Conservation (phyloP, 2,797 vertebrate species). For the Amazonetta brasiliensis region DNA sequence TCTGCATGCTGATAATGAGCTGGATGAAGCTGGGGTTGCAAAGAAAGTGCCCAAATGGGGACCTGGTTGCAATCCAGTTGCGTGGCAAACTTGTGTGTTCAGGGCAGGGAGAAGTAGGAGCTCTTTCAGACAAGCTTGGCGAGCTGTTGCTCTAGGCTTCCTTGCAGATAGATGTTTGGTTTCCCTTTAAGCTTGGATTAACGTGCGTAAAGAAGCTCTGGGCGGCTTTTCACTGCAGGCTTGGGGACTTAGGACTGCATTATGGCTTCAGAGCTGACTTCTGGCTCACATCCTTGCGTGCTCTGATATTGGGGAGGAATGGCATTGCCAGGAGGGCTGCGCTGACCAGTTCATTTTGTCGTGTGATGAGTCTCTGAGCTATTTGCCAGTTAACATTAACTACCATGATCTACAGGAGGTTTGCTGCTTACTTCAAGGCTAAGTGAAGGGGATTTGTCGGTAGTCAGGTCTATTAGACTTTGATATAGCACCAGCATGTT, state of each 20-base stretch:
- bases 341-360: background rate
- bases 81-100: background rate
- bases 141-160: background rate
- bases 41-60: background rate
- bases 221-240: background rate
- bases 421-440: slow-evolving; percentile 43
- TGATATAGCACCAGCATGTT: background rate
- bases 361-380: background rate
- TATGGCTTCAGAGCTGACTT: background rate
- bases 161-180: background rate
- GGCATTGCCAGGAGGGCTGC: background rate
- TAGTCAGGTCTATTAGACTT: slow-evolving; percentile 32
- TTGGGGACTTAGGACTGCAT: background rate
- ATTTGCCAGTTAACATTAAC: background rate
- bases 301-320: background rate
- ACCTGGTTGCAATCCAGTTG: background rate
- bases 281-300: background rate
- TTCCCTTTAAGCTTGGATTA: background rate
- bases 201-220: background rate
- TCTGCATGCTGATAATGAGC: background rate
- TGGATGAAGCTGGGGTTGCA: background rate
- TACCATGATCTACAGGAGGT: background rate
- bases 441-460: slow-evolving; percentile 18
- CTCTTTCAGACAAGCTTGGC: background rate
- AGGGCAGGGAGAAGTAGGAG: background rate